Conservation (phyloP, 2,113 vertebrate genomes). For the Heterotilapia buettikoferi region DNA sequence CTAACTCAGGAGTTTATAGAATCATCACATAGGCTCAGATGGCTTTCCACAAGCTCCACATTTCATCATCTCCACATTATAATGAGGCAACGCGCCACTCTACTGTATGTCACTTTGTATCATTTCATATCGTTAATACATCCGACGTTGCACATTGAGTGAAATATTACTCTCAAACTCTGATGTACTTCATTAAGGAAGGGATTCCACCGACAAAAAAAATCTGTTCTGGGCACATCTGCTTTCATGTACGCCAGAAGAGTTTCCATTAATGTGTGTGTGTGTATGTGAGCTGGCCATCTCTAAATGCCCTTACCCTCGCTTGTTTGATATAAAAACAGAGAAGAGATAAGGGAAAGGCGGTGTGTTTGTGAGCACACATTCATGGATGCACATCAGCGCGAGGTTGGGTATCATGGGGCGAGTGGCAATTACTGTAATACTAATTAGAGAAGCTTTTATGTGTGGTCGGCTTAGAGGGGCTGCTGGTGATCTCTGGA, state of each 20-base stretch:
- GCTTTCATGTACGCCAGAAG: slow-evolving; percentile 43
- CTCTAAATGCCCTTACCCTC: not conserved
- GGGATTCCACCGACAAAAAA: slow-evolving; percentile 28
- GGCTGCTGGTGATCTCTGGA: slow-evolving; percentile 42
- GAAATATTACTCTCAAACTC: slow-evolving; percentile 44
- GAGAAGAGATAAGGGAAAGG: not conserved
- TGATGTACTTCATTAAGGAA: slow-evolving; percentile 49
- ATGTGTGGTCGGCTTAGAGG: slow-evolving; percentile 38
- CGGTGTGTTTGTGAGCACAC: not conserved
- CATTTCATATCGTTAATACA: slow-evolving; percentile 51
- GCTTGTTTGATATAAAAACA: slow-evolving; percentile 13
- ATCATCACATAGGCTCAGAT: slow-evolving; percentile 32
- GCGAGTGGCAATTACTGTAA: slow-evolving; percentile 60
- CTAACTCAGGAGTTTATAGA: slow-evolving; percentile 29
- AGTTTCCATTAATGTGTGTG: not conserved
- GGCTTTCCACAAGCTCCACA: slow-evolving; percentile 10
- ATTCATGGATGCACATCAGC: not conserved
- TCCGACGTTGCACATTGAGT: not conserved
- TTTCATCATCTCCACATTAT: slow-evolving; percentile 57
- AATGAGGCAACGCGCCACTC: slow-evolving; percentile 43
- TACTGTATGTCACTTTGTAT: slow-evolving; percentile 56
- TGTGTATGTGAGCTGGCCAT: not conserved
- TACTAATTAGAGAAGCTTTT: slow-evolving; percentile 61
- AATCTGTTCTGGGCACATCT: slow-evolving; percentile 8
- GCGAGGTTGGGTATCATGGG: slow-evolving; percentile 49